phyloP scores from a whole-genome alignment of 1,140 invertebrate species.

The Gryllus bimaculatus region DNA sequence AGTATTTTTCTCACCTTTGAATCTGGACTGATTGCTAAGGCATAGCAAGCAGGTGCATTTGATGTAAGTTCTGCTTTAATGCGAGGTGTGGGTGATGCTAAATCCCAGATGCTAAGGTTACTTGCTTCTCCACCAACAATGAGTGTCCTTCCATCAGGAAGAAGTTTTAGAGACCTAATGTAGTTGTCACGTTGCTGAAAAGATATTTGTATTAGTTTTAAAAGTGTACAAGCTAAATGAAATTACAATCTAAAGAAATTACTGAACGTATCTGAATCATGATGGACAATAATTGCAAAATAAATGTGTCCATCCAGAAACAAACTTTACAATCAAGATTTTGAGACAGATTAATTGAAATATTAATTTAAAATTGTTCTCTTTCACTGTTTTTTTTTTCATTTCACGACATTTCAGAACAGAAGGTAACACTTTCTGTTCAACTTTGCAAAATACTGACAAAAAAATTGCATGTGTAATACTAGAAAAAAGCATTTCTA shows the following conservation, averaged over 20 bases:
- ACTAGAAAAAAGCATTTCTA: too few species aligned
- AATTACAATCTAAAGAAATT: not conserved
- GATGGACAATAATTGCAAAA: too few species aligned
- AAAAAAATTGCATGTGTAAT: too few species aligned
- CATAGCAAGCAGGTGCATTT: constrained; percentile 93
- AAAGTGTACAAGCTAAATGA: not conserved
- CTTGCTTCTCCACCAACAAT: constrained; percentile 96
- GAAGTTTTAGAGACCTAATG: constrained; percentile 90
- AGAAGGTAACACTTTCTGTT: too few species aligned
- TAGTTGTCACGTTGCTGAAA: constrained; percentile 88
- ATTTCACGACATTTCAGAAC: too few species aligned
- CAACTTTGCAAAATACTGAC: too few species aligned
- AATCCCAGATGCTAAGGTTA: constrained; percentile 93
- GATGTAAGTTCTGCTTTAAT: constrained; percentile 93
- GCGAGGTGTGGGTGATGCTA: constrained; percentile 77
- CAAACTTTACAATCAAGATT: too few species aligned
- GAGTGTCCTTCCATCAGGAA: constrained; percentile 90
- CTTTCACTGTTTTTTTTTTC: too few species aligned
- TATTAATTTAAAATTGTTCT: too few species aligned
- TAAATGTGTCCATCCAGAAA: too few species aligned
- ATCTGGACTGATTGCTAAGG: constrained; percentile 91
- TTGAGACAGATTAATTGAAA: too few species aligned
- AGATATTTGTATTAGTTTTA: not conserved
- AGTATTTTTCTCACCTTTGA: constrained; percentile 54
- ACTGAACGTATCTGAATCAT: too few species aligned